Conservation (phyloP, 2,113 vertebrate genomes). For the Strix uralensis region DNA sequence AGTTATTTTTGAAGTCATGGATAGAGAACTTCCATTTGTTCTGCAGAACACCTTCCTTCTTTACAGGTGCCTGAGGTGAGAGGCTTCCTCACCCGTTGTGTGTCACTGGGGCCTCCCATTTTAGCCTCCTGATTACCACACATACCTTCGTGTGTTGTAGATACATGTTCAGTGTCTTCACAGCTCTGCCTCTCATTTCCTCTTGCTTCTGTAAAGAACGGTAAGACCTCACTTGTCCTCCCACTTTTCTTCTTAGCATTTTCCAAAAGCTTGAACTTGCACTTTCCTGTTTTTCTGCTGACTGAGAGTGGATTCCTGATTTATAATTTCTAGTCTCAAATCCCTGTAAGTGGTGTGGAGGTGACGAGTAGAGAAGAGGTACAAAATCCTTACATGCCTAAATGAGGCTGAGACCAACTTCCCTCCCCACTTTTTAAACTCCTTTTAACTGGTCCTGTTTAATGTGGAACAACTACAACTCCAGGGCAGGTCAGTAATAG, state of each 20-base stretch:
- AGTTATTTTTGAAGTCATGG: not conserved
- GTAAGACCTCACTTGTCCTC: not conserved
- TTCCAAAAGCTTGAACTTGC: not conserved
- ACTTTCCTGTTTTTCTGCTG: not conserved
- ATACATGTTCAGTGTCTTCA: not conserved
- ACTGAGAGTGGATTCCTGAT: not conserved
- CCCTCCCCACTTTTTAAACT: not conserved
- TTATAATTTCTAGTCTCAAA: not conserved
- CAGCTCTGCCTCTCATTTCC: not conserved
- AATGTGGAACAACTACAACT: not conserved
- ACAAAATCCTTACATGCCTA: not conserved
- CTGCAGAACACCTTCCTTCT: not conserved
- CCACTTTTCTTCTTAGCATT: not conserved
- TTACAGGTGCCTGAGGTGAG: not conserved
- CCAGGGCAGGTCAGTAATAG: not conserved
- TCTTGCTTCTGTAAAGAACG: not conserved
- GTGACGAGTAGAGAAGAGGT: not conserved
- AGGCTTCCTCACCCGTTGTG: not conserved
- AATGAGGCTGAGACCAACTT: not conserved
- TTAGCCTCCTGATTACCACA: not conserved
- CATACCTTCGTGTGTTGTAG: fast-evolving
- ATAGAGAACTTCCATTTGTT: not conserved
- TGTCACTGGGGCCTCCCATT: not conserved
- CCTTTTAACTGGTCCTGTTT: not conserved
- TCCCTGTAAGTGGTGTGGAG: not conserved